Base-by-base conservation (phyloP, 2,797 vertebrate species). In the Schizopygopsis malacanthus region DNA sequence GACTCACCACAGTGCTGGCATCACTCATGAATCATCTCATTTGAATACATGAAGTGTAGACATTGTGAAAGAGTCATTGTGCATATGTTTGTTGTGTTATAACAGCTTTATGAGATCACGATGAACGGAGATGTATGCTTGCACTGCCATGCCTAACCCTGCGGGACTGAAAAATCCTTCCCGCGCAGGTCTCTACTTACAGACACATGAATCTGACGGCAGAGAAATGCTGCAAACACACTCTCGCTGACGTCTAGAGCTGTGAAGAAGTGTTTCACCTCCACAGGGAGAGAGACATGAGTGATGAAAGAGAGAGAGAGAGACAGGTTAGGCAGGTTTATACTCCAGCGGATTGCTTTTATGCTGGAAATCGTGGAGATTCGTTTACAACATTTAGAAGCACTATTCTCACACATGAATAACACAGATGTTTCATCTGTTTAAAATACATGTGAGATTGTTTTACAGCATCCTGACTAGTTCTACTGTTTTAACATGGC, bases 171-270 rank as follows among this genome's bases (percentile, higher is more conserved):
- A 33, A 33, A 33, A 33, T 33, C 33, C 33, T 3, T 33, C 33
- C 33, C 33, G 33, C 33, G 33, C 33, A 33, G 33, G 33, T 33
- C 33, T 33, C 33, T 33, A 33, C 33, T 33, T 33, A 33, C 33
- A 33, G 33, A 88, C 85, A 81, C 73, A 85, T 75, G 79, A 87
- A 84, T 82, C 82, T 70, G 43, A 87, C 76, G 72, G 86, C 76
- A 65, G 69, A 80, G 82, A 86, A 87, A 87, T 72, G 85, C 86
- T 85, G 81, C 77, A 73, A 75, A 89, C 81, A 71, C 79, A 83
- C n/a, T 47, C 86, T 59, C 81, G 79, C 84, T 87, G 70, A 56
- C 69, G 89, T 89, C 91, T 91, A 91, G 92, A 93, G 92, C 91
- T 85, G 86, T 82, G 86, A 89, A 87, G 56, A 2, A 2, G 9